These are phyloP conservation scores for Silvanus unidentatus DNA, from an alignment of 2,888 invertebrate genomes.

Conservation along the genomic window DNA sequence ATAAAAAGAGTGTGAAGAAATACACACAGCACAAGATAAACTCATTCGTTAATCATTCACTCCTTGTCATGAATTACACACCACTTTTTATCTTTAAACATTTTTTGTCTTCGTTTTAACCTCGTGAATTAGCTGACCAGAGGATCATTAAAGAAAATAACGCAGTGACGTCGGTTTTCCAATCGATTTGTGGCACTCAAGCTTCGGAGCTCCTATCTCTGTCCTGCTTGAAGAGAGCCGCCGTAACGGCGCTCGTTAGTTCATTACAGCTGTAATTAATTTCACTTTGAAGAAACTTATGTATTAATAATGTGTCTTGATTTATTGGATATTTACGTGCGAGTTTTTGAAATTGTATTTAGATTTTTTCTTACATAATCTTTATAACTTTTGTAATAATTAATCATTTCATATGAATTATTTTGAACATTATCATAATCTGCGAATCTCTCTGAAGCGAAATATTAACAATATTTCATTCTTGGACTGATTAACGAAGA, in stretches of 20 bases:
- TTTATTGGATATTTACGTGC: constrained; percentile 3
- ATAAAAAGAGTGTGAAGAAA: too few relatives aligned
- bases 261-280: constrained; percentile 6
- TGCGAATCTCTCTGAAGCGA: too few relatives aligned
- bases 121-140: neutral
- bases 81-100: too few relatives aligned
- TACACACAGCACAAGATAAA: too few relatives aligned
- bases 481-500: too few relatives aligned
- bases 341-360: neutral
- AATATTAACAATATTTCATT: too few relatives aligned
- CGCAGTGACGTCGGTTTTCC: constrained; percentile 1
- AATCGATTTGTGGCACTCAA: constrained; percentile 1
- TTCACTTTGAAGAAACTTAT: constrained; percentile 5
- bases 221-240: too few relatives aligned
- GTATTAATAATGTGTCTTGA: constrained; percentile 1
- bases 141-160: constrained; percentile 1
- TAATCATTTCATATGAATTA: neutral
- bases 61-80: too few relatives aligned
- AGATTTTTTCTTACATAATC: neutral
- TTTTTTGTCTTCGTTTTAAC: too few relatives aligned
- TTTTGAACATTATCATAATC: too few relatives aligned
- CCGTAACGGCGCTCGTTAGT: constrained; percentile 4
- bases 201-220: neutral
- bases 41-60: too few relatives aligned
- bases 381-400: neutral